Base-by-base conservation (phyloP, 1,140 invertebrate species). In the Cheumatopsyche charites region DNA sequence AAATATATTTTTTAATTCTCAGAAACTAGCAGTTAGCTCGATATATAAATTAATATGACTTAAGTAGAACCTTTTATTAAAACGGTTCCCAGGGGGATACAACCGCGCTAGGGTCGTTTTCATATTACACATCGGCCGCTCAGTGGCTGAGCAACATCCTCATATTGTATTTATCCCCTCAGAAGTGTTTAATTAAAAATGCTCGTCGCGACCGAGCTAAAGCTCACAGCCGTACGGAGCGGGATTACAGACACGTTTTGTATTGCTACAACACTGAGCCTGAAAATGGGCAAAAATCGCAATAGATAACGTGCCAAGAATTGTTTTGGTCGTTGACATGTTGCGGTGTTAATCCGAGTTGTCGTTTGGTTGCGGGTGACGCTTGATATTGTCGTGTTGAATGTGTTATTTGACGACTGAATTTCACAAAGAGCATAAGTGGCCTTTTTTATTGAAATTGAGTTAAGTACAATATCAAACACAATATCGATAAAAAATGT, bases 41-140 rank as follows among this genome's bases (percentile, higher is more conserved):
- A n/a, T n/a, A n/a, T n/a, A n/a, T n/a, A n/a, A n/a, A n/a, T n/a
- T n/a, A n/a, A n/a, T n/a, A n/a, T n/a, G n/a, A n/a, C n/a, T n/a
- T n/a, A n/a, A n/a, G n/a, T n/a, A n/a, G n/a, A n/a, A 52, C 23
- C 49, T 52, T 52, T 52, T 52, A 52, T 52, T 52, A 52, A 52
- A 52, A 19, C 23, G n/a, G 49, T 52, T 19, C 49, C 49, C 49
- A 9, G 17, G 1, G 49, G 49, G 49, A 17, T 52, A 19, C 49
- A 19, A n/a, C 17, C 19, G 23, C 49, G 15, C 49, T 3, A 19
- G 1, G 49, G 2, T 19, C 49, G n/a, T 19, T 52, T 52, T 52
- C 15, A 21, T 11, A 52, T 52, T 49, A 49, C 45, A 4, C 15
- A 11, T 15, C 45, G 15, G 7, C 4, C n/a, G 4, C 45, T 49